Evolutionary conservation across 2,888 invertebrate genomes (phyloP).

Genomic region (Pollenia labialis): DNA sequence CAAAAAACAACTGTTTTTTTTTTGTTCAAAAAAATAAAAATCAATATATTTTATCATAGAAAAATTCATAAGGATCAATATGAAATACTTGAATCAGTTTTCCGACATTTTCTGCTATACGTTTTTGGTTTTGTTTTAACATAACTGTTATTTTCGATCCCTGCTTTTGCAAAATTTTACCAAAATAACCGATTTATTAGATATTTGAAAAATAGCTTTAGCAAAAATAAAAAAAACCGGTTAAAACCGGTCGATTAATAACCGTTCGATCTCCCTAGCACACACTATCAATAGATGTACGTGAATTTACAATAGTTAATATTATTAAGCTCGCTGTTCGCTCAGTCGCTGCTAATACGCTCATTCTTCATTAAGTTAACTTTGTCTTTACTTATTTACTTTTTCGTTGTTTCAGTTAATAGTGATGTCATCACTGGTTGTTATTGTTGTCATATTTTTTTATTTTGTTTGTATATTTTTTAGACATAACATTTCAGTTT

Average conservation of each 20-base stretch:
- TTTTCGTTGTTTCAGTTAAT: conserved; percentile 12
- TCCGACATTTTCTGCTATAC: too few species aligned
- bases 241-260: too few species aligned
- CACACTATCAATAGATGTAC: not conserved
- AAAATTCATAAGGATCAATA: too few species aligned
- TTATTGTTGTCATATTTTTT: conserved; percentile 57
- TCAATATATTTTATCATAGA: too few species aligned
- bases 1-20: too few species aligned
- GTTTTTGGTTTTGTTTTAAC: too few species aligned
- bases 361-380: conserved; percentile 41
- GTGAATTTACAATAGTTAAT: not conserved
- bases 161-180: too few species aligned
- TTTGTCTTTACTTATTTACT: conserved; percentile 38
- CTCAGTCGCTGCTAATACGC: conserved; percentile 17
- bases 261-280: not conserved
- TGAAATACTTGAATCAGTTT: too few species aligned
- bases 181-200: too few species aligned
- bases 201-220: too few species aligned
- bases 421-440: conserved; percentile 67
- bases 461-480: conserved; percentile 33
- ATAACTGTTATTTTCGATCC: too few species aligned
- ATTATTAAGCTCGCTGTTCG: conserved; percentile 2
- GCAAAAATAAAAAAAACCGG: not conserved
- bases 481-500: conserved; percentile 37
- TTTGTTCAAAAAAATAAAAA: too few species aligned